Evolutionary conservation across 2,797 vertebrate genomes (phyloP).

Genomic region (Cyprinella venusta): DNA sequence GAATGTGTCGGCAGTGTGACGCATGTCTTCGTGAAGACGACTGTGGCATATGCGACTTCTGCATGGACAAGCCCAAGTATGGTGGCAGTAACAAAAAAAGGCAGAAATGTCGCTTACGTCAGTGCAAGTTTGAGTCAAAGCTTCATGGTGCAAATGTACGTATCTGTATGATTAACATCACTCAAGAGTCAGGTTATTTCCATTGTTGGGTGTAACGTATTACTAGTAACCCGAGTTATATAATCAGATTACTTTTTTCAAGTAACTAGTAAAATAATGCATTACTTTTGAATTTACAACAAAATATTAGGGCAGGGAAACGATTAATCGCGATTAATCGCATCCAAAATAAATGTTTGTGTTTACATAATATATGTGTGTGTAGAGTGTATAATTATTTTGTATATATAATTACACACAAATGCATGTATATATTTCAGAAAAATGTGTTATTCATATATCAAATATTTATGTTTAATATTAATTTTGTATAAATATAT

Average conservation of each 20-base stretch:
- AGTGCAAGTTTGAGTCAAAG: constrained; percentile 77
- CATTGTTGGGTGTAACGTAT: background rate
- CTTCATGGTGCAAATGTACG: constrained; percentile 29
- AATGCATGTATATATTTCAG: too few species aligned
- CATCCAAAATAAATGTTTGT: too few species aligned
- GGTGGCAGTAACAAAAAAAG: constrained; percentile 78
- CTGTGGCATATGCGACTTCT: constrained; percentile 80
- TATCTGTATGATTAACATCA: background rate
- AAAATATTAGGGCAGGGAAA: too few species aligned
- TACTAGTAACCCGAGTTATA: background rate
- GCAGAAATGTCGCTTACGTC: constrained; percentile 80
- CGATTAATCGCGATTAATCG: too few species aligned
- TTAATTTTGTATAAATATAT: too few species aligned
- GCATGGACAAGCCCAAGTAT: constrained; percentile 81
- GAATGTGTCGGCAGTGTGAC: constrained; percentile 75
- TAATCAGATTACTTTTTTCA: background rate
- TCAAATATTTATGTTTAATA: too few species aligned
- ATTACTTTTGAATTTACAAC: background rate
- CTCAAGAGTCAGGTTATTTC: background rate
- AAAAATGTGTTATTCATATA: too few species aligned
- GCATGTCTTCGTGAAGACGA: constrained; percentile 75
- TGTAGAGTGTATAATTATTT: too few species aligned
- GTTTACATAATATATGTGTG: too few species aligned
- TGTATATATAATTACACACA: too few species aligned
- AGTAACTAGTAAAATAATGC: background rate